These are phyloP conservation scores for Prionace glauca DNA, from an alignment of 2,797 vertebrate genomes.

Conservation along the genomic window DNA sequence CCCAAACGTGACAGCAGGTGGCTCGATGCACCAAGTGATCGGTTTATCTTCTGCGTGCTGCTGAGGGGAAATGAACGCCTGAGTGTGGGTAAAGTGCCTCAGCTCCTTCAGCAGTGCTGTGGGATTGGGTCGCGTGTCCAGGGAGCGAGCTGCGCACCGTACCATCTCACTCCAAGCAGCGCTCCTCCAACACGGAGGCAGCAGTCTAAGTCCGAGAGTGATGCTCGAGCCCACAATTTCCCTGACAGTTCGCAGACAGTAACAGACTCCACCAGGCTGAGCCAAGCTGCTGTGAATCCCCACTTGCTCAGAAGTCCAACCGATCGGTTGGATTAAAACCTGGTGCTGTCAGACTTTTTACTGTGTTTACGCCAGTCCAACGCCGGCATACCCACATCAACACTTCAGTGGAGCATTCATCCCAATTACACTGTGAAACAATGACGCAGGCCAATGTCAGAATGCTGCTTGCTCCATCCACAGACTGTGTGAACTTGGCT, in stretches of 20 bases:
- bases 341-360: too few relatives aligned
- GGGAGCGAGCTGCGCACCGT: neutral
- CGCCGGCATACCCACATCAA: too few relatives aligned
- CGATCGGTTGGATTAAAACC: too few relatives aligned
- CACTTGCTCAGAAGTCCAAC: neutral
- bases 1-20: neutral
- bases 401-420: neutral
- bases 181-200: neutral
- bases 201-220: neutral
- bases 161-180: neutral
- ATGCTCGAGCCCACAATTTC: neutral
- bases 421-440: neutral
- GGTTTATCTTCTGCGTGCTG: too few relatives aligned
- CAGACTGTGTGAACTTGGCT: neutral
- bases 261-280: neutral
- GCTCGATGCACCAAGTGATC: neutral
- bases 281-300: neutral
- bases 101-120: too few relatives aligned
- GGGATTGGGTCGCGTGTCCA: too few relatives aligned
- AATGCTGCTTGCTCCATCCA: neutral
- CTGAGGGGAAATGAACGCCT: too few relatives aligned
- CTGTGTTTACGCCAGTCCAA: too few relatives aligned
- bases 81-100: too few relatives aligned
- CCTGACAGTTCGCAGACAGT: neutral
- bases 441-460: neutral